These are phyloP conservation scores for Muntiacus reevesi DNA, from an alignment of 2,113 vertebrate species.

Conservation along the genomic window DNA sequence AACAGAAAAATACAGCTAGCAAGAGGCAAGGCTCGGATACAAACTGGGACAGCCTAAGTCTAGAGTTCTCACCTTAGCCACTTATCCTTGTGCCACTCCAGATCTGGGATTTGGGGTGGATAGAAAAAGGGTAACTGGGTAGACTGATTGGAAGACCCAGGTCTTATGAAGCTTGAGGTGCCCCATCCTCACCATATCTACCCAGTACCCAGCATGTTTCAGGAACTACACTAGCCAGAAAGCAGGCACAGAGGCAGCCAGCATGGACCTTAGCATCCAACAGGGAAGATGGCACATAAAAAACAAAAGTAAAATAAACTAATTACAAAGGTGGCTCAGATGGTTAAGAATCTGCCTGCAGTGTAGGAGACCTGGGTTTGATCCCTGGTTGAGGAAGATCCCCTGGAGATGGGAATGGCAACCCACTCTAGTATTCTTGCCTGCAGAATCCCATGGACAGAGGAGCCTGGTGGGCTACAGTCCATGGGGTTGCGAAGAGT, in stretches of 20 bases:
- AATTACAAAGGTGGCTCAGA: neutral
- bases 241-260: neutral
- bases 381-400: neutral
- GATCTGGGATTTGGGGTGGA: neutral
- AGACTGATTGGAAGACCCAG: neutral
- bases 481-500: neutral
- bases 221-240: neutral
- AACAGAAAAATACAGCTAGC: neutral
- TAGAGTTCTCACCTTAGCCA: neutral
- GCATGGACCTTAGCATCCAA: neutral
- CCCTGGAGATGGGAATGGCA: neutral
- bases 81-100: neutral
- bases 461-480: neutral
- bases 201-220: neutral
- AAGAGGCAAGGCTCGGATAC: neutral
- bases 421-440: neutral
- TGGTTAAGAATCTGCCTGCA: neutral
- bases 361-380: neutral
- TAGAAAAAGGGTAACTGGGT: neutral
- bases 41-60: neutral
- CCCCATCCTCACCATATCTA: neutral
- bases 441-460: neutral
- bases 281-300: neutral
- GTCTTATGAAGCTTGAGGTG: accelerated
- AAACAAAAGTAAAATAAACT: neutral